A percentile compares a stretch with the other conserved stretches of the same genome.
Conservation (phyloP, 1,140 invertebrate species). For the Drosophila arawakana region DNA sequence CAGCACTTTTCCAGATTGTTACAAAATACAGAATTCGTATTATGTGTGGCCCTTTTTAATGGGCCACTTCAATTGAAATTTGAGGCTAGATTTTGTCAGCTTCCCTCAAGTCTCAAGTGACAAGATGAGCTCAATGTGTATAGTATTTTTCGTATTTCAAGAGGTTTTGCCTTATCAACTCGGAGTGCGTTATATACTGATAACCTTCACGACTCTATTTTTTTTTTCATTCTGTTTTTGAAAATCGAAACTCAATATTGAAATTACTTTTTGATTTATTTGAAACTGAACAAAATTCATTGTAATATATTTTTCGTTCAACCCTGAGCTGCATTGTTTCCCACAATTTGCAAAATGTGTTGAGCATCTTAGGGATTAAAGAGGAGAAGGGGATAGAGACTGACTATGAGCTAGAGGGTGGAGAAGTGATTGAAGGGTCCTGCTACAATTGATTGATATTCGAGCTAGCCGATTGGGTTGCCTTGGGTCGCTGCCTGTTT, state of each 20-base stretch:
- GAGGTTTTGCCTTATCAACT: slow-evolving; percentile 45
- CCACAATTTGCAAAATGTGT: slow-evolving; percentile 71
- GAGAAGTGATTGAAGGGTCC: slow-evolving; percentile 19
- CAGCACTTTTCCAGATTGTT: slow-evolving; percentile 3
- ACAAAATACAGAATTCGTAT: background rate
- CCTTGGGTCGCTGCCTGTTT: slow-evolving; percentile 45
- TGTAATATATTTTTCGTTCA: slow-evolving; percentile 1
- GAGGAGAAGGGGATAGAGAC: no score
- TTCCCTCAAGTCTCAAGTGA: slow-evolving; percentile 18
- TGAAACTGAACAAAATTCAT: slow-evolving; percentile 1
- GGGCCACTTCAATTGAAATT: slow-evolving; percentile 65
- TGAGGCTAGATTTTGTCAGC: slow-evolving; percentile 49
- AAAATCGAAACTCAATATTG: slow-evolving; percentile 23
- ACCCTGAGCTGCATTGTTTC: slow-evolving; percentile 46
- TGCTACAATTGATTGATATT: slow-evolving; percentile 75
- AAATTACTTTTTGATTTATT: slow-evolving; percentile 39
- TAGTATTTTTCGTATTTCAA: slow-evolving; percentile 1
- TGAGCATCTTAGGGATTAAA: slow-evolving; percentile 65
- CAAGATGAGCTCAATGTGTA: slow-evolving; percentile 20
- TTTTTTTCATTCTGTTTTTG: slow-evolving; percentile 1
- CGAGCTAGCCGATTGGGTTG: slow-evolving; percentile 42
- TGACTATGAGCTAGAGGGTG: background rate
- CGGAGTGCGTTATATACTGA: slow-evolving; percentile 36
- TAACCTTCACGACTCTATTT: slow-evolving; percentile 60
- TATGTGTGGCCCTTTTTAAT: slow-evolving; percentile 32